These are phyloP conservation scores for Drosophila neoperkinsi DNA, from an alignment of 2,888 invertebrate species.

Conservation along the genomic window DNA sequence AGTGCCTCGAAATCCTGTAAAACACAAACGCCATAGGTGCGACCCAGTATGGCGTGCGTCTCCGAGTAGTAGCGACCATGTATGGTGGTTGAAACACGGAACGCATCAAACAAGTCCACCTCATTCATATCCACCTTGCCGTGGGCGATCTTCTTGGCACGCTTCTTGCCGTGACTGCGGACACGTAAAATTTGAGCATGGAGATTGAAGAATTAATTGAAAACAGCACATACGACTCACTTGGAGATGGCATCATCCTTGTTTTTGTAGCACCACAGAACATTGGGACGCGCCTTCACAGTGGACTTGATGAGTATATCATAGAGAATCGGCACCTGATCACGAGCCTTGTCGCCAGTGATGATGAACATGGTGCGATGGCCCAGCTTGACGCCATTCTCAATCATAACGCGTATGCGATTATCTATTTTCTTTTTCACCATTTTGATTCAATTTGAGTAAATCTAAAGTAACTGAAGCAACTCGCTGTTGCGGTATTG, in stretches of 20 bases:
- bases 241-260: constrained; percentile 95
- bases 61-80: constrained; percentile 99
- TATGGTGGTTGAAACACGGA: constrained; percentile 97
- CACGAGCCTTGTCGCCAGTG: constrained; percentile 97
- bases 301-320: constrained; percentile 98
- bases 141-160: constrained; percentile 95
- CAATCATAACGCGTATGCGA: constrained; percentile 96
- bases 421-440: constrained; percentile 98
- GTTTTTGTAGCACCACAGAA: constrained; percentile 99
- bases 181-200: background rate
- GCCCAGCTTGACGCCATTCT: constrained; percentile 96
- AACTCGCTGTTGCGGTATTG: background rate
- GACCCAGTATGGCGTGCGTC: constrained; percentile 98
- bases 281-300: constrained; percentile 96
- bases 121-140: constrained; percentile 96
- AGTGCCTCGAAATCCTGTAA: constrained; percentile 99
- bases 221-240: constrained; percentile 84
- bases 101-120: constrained; percentile 98
- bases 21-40: constrained; percentile 98
- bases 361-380: constrained; percentile 97
- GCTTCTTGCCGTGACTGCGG: constrained; percentile 94
- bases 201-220: background rate
- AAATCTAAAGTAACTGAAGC: background rate
- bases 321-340: constrained; percentile 98
- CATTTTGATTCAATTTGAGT: constrained; percentile 86